These are phyloP conservation scores for Chiloscyllium punctatum DNA, from an alignment of 2,797 vertebrate genomes.

Conservation along the genomic window DNA sequence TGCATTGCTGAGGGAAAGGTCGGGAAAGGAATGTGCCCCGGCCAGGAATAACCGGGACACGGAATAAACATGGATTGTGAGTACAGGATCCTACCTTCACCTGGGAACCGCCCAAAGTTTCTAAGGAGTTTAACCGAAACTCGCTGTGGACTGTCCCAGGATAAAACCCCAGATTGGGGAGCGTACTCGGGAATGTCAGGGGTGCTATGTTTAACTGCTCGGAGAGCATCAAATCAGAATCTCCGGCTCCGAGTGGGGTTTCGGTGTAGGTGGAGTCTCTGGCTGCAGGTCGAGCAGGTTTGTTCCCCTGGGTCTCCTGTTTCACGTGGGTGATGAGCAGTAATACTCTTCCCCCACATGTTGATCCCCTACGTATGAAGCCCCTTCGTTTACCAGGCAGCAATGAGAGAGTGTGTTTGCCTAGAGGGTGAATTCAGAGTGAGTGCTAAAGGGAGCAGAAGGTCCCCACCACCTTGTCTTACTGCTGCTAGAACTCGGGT, in stretches of 20 bases:
- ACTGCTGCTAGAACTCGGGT: background rate
- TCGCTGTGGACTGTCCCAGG: background rate
- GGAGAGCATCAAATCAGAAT: background rate
- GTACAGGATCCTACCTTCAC: no score
- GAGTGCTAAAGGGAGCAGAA: background rate
- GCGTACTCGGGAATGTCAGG: background rate
- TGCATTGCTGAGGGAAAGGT: background rate
- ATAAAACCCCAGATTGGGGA: background rate
- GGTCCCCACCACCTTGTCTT: background rate
- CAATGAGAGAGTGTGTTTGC: background rate
- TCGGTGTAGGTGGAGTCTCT: background rate
- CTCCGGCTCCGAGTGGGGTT: no score
- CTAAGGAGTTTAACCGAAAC: no score
- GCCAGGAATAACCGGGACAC: background rate
- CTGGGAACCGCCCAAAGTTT: no score
- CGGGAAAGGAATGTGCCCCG: background rate
- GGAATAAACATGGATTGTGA: background rate
- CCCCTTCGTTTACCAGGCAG: background rate
- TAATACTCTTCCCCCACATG: background rate
- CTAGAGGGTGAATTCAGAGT: background rate
- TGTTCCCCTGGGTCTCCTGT: background rate
- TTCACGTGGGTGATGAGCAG: background rate
- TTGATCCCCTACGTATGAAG: background rate
- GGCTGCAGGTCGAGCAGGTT: background rate
- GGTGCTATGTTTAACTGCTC: background rate